These are phyloP conservation scores for Phaethornis superciliosus DNA, from an alignment of 2,113 vertebrate genomes.

Conservation along the genomic window DNA sequence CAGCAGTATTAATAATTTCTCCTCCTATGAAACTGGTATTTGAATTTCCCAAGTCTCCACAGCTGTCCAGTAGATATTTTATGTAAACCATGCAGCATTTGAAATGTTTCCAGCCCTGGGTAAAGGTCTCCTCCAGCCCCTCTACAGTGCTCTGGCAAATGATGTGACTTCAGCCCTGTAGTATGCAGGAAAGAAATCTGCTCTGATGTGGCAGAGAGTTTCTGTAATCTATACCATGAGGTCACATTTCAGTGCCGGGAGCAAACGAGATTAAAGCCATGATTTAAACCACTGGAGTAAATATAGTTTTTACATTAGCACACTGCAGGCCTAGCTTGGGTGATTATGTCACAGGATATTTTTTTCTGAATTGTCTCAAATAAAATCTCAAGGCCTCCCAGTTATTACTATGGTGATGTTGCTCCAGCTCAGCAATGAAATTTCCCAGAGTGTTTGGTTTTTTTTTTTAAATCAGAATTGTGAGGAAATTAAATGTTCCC, in stretches of 20 bases:
- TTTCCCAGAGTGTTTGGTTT: conserved; percentile 23
- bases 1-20: fast-evolving
- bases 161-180: neutral
- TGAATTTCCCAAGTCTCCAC: neutral
- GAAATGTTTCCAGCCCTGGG: neutral
- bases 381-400: conserved; percentile 5
- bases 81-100: neutral
- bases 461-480: conserved; percentile 10
- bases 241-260: conserved; percentile 22
- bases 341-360: conserved; percentile 46
- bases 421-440: conserved; percentile 40
- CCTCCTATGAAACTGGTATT: neutral
- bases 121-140: neutral
- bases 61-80: neutral
- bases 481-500: conserved; percentile 20
- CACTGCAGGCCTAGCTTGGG: neutral
- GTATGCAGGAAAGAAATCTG: neutral
- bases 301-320: conserved; percentile 42
- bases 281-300: conserved; percentile 40
- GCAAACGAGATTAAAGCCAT: conserved; percentile 36
- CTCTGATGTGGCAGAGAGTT: neutral
- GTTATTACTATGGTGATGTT: conserved; percentile 70
- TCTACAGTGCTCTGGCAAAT: neutral
- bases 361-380: conserved; percentile 49
- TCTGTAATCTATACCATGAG: conserved; percentile 29